These are phyloP conservation scores for Syngnathus rostellatus DNA, from an alignment of 2,797 vertebrate species.

Conservation along the genomic window DNA sequence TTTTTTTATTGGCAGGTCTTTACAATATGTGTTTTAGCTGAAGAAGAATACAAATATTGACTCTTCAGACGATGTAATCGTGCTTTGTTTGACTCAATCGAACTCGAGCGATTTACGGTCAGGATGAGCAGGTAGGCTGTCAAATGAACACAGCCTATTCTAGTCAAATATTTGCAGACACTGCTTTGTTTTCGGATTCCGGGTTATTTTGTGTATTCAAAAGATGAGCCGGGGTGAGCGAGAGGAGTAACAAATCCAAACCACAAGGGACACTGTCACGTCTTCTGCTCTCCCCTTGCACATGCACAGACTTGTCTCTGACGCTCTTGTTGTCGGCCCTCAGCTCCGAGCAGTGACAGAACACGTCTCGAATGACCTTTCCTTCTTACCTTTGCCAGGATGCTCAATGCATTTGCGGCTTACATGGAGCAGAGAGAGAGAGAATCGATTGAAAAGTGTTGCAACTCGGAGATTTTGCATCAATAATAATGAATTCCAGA, in stretches of 20 bases:
- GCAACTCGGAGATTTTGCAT: not conserved
- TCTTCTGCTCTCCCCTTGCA: conserved; percentile 27
- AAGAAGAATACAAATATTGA: not conserved
- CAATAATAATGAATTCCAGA: not conserved
- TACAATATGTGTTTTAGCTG: not conserved
- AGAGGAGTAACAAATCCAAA: conserved; percentile 26
- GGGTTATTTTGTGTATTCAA: conserved; percentile 24
- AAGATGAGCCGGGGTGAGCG: conserved; percentile 13
- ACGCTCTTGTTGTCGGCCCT: conserved; percentile 9
- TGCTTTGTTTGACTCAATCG: not conserved
- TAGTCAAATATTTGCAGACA: not conserved
- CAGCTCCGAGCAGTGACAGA: conserved; percentile 21
- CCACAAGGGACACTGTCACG: conserved; percentile 32
- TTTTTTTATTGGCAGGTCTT: not conserved
- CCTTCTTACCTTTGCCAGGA: conserved; percentile 13
- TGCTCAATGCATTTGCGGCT: not conserved
- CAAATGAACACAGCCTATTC: not conserved
- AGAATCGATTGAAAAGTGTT: conserved; percentile 17
- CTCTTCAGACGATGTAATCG: not conserved
- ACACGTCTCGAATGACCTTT: conserved; percentile 44
- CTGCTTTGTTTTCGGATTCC: not conserved
- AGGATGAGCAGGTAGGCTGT: not conserved
- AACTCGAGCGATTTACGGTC: not conserved
- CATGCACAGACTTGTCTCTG: conserved; percentile 20
- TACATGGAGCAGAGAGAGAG: not conserved